phyloP scores from a whole-genome alignment of 2,797 vertebrate species.

The Allobates femoralis region DNA sequence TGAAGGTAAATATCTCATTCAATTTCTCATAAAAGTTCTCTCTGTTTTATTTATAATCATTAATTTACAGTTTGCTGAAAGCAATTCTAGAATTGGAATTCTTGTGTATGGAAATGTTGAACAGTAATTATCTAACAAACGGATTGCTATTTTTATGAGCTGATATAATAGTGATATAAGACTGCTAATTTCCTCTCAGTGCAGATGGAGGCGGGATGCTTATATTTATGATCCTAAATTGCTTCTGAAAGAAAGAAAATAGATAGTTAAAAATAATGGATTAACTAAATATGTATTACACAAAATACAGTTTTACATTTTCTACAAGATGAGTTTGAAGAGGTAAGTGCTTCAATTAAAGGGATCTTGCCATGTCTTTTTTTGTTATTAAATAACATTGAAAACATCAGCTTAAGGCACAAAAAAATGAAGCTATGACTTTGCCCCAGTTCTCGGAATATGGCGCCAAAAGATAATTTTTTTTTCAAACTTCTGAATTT shows the following conservation, averaged over 20 bases:
- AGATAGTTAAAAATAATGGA: neutral
- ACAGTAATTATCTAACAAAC: slow-evolving; percentile 27
- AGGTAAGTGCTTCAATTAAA: neutral
- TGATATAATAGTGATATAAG: slow-evolving; percentile 20
- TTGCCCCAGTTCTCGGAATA: too few species aligned
- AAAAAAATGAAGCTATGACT: too few species aligned
- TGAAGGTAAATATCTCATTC: neutral
- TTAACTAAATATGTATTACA: neutral
- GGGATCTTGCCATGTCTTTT: too few species aligned
- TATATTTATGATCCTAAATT: neutral
- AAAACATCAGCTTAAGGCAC: too few species aligned
- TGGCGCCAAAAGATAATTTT: too few species aligned
- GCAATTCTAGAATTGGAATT: neutral
- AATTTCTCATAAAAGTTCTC: slow-evolving; percentile 12
- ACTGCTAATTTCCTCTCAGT: slow-evolving; percentile 2
- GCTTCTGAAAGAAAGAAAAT: neutral
- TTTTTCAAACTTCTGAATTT: too few species aligned
- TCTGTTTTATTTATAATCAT: slow-evolving; percentile 36
- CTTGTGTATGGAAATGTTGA: neutral
- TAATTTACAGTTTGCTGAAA: slow-evolving; percentile 25
- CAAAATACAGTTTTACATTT: neutral
- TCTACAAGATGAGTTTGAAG: neutral
- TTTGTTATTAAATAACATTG: too few species aligned
- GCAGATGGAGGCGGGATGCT: neutral
- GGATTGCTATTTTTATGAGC: slow-evolving; percentile 24